Conservation (phyloP, 2,888 invertebrate genomes). For the Carabus problematicus region DNA sequence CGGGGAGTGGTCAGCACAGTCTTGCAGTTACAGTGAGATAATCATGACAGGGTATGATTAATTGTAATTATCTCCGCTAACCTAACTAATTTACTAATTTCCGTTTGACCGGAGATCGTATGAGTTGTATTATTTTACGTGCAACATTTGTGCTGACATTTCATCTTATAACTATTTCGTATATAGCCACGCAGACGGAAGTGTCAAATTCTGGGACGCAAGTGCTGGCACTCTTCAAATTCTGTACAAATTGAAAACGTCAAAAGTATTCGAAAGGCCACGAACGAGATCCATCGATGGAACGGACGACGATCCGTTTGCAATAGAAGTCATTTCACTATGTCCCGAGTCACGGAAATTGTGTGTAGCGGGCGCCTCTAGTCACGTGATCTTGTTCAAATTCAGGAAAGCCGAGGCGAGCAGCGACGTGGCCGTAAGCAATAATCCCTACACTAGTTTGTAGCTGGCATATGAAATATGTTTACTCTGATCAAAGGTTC, state of each 20-base stretch:
- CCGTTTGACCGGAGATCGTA: background rate
- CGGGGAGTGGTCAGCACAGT: slow-evolving; percentile 94
- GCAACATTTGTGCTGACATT: slow-evolving; percentile 7
- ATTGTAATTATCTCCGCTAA: background rate
- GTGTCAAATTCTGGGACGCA: slow-evolving; percentile 99
- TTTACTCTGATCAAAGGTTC: slow-evolving; percentile 63
- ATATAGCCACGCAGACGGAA: slow-evolving; percentile 93
- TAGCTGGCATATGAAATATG: slow-evolving; percentile 14
- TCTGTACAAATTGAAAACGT: slow-evolving; percentile 96
- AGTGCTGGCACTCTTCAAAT: slow-evolving; percentile 95
- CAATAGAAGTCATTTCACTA: slow-evolving; percentile 86
- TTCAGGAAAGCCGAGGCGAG: slow-evolving; percentile 91
- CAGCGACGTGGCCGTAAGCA: slow-evolving; percentile 77
- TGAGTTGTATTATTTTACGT: slow-evolving; percentile 12
- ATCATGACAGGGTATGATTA: slow-evolving; percentile 90
- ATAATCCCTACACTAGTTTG: background rate
- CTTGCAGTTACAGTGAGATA: slow-evolving; percentile 97
- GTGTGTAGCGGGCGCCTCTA: slow-evolving; percentile 89
- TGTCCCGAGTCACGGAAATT: slow-evolving; percentile 93
- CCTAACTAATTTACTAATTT: background rate
- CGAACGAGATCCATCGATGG: slow-evolving; percentile 69
- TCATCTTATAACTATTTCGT: slow-evolving; percentile 21
- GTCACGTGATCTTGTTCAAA: slow-evolving; percentile 94
- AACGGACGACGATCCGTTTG: slow-evolving; percentile 85
- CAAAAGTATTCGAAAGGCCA: slow-evolving; percentile 85